Base-by-base conservation (phyloP, 2,797 vertebrate species). In the Melanotaenia parkinsoni region DNA sequence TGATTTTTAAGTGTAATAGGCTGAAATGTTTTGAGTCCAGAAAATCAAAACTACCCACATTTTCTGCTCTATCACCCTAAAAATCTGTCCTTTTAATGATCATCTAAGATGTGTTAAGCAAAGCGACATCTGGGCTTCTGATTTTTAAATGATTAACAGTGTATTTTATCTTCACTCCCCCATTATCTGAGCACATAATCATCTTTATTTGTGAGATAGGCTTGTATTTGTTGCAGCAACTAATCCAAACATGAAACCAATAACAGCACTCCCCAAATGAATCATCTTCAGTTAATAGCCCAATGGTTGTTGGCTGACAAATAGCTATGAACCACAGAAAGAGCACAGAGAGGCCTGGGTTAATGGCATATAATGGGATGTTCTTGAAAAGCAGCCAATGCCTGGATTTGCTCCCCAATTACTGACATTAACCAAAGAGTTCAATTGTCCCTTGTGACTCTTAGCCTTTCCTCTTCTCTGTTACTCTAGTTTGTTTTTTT, bases 401-500 rank as follows among this genome's bases (percentile, higher is more conserved):
- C 69, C 65, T 84, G 74, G 68, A 88, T 87, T 71, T 88, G 70
- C 74, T 84, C 53, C 59, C 64, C 88, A 82, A 90, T 91, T 91
- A 90, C 84, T 85, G 75, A 87, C 79, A 90, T 90, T 91, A 90
- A 82, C 73, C 79, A 86, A 87, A 89, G 72, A 84, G 87, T 85
- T 88, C 66, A 82, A 81, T 79, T 83, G 80, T 80, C 85, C 79
- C 73, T 72, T 1, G 43, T 70, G 72, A 79, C 67, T 80, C 67
- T 76, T 47, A 45, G 68, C 86, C 64, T 71, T 56, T 68, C 63
- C 67, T 81, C 70, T 30, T 68, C 54, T 79, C 14, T 28, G 13
- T 47, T 63, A n/a, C 82, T 70, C 26, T n/a, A 58, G 35, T 10
- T 58, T 3, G 60, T 74, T 58, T 24, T 66, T 53, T 9, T 16